Evolutionary conservation across 1,140 invertebrate genomes (phyloP).

Genomic region (Danaus plexippus): DNA sequence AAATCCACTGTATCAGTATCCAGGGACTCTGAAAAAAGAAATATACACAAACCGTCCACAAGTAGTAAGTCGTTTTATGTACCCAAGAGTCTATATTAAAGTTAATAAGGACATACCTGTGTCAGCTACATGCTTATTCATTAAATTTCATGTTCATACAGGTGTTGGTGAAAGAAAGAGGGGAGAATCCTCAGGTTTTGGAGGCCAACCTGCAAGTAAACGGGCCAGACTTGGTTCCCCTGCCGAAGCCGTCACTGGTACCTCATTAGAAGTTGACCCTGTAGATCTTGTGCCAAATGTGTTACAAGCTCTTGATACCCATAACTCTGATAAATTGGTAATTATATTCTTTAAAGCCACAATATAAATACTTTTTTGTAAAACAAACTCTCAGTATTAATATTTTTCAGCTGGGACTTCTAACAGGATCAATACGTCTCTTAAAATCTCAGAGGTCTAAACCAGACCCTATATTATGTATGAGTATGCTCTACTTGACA

Average conservation of each 20-base stretch:
- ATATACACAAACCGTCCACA: slow-evolving; percentile 66
- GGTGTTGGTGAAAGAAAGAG: slow-evolving; percentile 63
- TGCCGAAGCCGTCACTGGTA: slow-evolving; percentile 56
- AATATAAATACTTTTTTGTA: slow-evolving; percentile 7
- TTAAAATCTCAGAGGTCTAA: slow-evolving; percentile 81
- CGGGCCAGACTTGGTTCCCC: slow-evolving; percentile 63
- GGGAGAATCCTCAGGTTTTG: slow-evolving; percentile 49
- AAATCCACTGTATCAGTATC: slow-evolving; percentile 65
- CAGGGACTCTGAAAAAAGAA: slow-evolving; percentile 64
- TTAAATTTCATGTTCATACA: slow-evolving; percentile 14
- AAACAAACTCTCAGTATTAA: slow-evolving; percentile 1
- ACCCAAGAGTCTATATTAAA: slow-evolving; percentile 1
- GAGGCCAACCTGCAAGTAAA: slow-evolving; percentile 53
- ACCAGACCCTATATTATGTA: slow-evolving; percentile 83
- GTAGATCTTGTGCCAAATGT: slow-evolving; percentile 66
- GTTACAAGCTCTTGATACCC: slow-evolving; percentile 59
- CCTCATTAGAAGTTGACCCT: slow-evolving; percentile 66
- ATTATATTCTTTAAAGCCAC: slow-evolving; percentile 12
- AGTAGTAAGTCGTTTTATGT: slow-evolving; percentile 40
- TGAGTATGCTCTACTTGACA: slow-evolving; percentile 85
- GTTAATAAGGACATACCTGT: not conserved
- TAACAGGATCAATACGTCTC: slow-evolving; percentile 77
- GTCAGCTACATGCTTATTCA: not conserved
- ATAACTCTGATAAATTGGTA: slow-evolving; percentile 69
- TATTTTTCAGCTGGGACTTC: slow-evolving; percentile 53